Conservation (phyloP, 2,113 vertebrate species). For the Xenus cinereus region DNA sequence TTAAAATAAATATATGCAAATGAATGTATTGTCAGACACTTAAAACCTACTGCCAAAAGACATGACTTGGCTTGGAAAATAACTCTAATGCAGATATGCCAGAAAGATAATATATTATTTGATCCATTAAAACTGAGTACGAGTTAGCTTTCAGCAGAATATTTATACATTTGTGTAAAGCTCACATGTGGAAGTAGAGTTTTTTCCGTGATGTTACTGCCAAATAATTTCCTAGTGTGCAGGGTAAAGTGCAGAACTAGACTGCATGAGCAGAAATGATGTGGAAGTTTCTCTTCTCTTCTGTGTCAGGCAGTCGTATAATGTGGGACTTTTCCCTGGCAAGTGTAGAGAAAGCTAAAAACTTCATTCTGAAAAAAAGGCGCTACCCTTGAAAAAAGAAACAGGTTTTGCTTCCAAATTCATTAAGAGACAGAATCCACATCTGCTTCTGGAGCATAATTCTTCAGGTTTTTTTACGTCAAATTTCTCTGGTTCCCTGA, state of each 20-base stretch:
- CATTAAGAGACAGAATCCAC: background rate
- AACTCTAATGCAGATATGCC: background rate
- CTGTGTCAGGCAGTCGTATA: background rate
- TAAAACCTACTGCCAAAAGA: background rate
- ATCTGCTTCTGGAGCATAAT: background rate
- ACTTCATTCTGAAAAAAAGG: background rate
- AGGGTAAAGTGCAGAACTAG: background rate
- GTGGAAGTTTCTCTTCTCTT: background rate
- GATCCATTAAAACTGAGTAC: background rate
- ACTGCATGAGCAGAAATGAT: background rate
- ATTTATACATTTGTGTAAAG: background rate
- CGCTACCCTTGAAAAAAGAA: background rate
- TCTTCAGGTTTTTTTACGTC: background rate
- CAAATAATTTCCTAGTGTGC: background rate
- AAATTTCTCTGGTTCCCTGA: background rate
- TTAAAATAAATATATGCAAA: background rate
- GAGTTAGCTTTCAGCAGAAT: background rate
- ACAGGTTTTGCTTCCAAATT: background rate
- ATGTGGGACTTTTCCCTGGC: background rate
- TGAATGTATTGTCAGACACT: background rate
- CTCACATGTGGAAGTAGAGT: background rate
- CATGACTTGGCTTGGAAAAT: background rate
- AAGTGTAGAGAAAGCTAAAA: background rate
- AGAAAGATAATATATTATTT: background rate
- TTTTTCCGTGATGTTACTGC: background rate